Percentiles rank a stretch among this genome's conserved stretches.
phyloP scores from a whole-genome alignment of 2,888 invertebrate species.

The Busseola fusca region DNA sequence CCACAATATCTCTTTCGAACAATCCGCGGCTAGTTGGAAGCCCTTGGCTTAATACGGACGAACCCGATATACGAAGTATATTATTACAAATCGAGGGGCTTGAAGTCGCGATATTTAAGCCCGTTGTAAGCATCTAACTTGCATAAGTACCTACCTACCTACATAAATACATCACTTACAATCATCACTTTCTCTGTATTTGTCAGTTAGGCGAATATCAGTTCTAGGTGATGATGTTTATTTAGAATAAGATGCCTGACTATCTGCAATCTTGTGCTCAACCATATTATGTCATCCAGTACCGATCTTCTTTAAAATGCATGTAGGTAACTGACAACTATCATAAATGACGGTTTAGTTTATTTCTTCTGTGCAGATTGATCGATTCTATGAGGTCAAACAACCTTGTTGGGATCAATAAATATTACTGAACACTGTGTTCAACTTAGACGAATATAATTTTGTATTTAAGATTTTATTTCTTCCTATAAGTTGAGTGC shows the following conservation, averaged over 20 bases:
- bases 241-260: neutral
- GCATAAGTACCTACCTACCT: neutral
- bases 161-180: neutral
- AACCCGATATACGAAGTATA: neutral
- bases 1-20: too few relatives aligned
- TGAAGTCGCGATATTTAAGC: neutral
- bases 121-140: neutral
- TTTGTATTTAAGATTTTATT: neutral
- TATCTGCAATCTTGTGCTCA: neutral
- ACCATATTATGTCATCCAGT: neutral
- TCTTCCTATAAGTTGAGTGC: neutral
- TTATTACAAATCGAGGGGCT: neutral
- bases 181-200: too few relatives aligned
- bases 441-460: neutral
- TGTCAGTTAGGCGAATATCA: neutral
- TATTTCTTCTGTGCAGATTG: constrained; percentile 8
- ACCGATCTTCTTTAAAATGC: neutral
- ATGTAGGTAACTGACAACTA: neutral
- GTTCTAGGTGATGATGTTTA: too few relatives aligned
- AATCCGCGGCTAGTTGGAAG: too few relatives aligned
- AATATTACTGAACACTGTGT: neutral
- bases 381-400: constrained; percentile 22
- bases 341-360: constrained; percentile 15
- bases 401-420: neutral
- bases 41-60: neutral